Percentiles rank a stretch among this genome's conserved stretches.
Evolutionary conservation across 2,113 vertebrate species (phyloP).

Genomic region (Megaceryle maxima): DNA sequence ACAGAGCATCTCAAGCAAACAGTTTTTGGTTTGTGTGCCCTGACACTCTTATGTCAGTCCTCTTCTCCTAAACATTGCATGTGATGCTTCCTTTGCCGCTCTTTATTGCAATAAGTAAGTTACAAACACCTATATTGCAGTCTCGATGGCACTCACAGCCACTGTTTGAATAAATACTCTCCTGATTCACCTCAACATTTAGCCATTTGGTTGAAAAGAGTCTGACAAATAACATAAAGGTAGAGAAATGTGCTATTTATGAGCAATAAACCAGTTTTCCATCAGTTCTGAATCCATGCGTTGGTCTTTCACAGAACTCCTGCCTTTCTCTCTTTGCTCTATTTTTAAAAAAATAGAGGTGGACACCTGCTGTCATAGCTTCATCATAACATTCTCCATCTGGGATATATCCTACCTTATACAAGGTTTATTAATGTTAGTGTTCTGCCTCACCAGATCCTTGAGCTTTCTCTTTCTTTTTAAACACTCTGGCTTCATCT

Average conservation of each 20-base stretch:
- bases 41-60: background rate
- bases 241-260: background rate
- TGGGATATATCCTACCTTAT: background rate
- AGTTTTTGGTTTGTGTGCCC: background rate
- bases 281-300: background rate
- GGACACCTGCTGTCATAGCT: background rate
- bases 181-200: background rate
- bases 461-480: background rate
- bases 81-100: background rate
- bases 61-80: background rate
- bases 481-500: accelerated
- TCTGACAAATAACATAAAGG: background rate
- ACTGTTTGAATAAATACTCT: background rate
- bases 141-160: background rate
- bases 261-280: background rate
- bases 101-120: background rate
- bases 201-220: background rate
- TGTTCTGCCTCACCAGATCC: background rate
- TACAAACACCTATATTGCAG: background rate
- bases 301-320: background rate
- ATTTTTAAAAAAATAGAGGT: background rate
- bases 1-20: background rate
- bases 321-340: background rate
- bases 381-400: background rate
- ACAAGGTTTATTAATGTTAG: background rate